Evolutionary conservation across 2,888 invertebrate species (phyloP).

Genomic region (Aporophyla nigra): DNA sequence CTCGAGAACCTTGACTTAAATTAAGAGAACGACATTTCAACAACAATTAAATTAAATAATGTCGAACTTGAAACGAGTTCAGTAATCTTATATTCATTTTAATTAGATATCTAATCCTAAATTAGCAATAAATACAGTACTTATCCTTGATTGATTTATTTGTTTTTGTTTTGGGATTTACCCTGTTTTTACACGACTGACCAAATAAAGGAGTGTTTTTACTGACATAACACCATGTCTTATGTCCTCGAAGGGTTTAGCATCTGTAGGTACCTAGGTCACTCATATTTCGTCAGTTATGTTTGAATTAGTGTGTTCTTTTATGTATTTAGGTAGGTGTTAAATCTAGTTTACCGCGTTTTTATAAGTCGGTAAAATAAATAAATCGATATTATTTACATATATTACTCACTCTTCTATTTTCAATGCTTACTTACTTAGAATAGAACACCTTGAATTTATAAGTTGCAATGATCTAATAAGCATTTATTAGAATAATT

Average conservation of each 20-base stretch:
- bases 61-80: background rate
- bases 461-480: background rate
- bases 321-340: background rate
- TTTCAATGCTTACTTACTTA: background rate
- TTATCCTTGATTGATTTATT: background rate
- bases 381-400: background rate
- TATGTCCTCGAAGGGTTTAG: background rate
- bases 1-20: slow-evolving; percentile 14
- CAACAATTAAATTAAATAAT: slow-evolving; percentile 12
- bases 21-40: slow-evolving; percentile 20
- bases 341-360: background rate
- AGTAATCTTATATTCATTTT: background rate
- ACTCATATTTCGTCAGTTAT: background rate
- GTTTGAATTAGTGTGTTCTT: no score
- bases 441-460: background rate
- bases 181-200: no score
- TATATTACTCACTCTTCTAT: background rate
- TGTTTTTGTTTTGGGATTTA: background rate
- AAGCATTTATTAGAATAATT: background rate
- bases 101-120: background rate
- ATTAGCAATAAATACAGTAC: background rate
- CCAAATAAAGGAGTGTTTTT: background rate
- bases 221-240: background rate
- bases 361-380: background rate
- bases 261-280: background rate